Percentiles rank a stretch among this genome's conserved stretches.
These are phyloP conservation scores for Penaeus monodon DNA, from an alignment of 2,888 invertebrate genomes.

Conservation along the genomic window DNA sequence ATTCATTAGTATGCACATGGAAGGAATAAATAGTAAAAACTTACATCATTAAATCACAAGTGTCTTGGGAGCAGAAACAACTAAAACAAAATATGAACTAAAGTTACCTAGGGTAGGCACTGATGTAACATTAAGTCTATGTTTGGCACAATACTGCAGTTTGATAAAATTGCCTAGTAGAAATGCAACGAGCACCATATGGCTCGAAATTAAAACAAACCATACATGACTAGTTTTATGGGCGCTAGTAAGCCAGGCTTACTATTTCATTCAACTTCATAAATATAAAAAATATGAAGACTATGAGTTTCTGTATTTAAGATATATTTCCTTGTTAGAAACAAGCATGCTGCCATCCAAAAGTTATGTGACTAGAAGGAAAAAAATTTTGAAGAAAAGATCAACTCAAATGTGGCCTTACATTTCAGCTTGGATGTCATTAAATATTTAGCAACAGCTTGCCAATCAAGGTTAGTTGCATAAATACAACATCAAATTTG, in stretches of 20 bases:
- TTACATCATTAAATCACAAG: too few species aligned
- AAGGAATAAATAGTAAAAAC: too few species aligned
- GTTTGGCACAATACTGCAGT: constrained; percentile 56
- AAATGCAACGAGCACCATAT: constrained; percentile 41
- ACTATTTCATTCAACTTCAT: constrained; percentile 28
- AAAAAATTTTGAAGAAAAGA: not conserved
- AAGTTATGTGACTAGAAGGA: constrained; percentile 46
- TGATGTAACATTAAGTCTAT: constrained; percentile 39
- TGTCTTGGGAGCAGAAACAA: too few species aligned
- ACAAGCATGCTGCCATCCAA: not conserved
- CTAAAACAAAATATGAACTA: not conserved
- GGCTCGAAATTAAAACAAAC: constrained; percentile 19
- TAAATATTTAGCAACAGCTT: too few species aligned
- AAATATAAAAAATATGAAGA: not conserved
- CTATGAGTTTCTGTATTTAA: too few species aligned
- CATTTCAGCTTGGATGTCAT: too few species aligned
- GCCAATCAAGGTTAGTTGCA: too few species aligned
- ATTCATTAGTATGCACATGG: too few species aligned
- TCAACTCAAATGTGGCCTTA: not conserved
- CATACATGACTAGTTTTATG: constrained; percentile 42
- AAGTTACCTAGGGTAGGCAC: not conserved
- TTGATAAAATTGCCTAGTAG: constrained; percentile 31
- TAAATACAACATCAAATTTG: too few species aligned
- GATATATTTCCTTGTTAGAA: not conserved
- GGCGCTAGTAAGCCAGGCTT: constrained; percentile 44